Evolutionary conservation across 2,113 vertebrate genomes (phyloP).

Genomic region (Varanus komodoensis): DNA sequence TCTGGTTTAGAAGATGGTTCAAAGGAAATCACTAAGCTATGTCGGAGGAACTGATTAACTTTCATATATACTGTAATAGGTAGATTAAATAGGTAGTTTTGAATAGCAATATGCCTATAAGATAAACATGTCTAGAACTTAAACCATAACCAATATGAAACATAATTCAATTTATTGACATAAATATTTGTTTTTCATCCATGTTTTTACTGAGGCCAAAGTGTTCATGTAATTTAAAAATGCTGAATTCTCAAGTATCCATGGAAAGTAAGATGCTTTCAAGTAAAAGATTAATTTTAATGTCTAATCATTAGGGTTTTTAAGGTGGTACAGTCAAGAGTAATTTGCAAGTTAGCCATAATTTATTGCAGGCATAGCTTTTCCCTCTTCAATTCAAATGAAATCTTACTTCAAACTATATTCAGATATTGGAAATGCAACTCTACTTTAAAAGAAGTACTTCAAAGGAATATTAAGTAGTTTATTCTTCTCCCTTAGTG

Average conservation of each 20-base stretch:
- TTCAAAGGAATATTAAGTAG: neutral
- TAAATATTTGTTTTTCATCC: neutral
- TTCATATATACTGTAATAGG: neutral
- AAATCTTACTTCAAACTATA: constrained; percentile 7
- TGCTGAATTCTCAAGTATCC: neutral
- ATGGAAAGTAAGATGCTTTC: neutral
- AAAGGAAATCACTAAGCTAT: neutral
- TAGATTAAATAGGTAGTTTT: neutral
- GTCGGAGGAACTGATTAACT: neutral
- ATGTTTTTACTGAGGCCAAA: neutral
- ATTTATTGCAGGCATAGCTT: neutral
- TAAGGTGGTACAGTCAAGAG: neutral
- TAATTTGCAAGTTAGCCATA: neutral
- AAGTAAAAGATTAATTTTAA: neutral
- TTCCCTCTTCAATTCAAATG: neutral
- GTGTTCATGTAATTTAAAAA: neutral
- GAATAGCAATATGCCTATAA: neutral
- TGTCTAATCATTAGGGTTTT: neutral
- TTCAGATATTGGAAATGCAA: neutral
- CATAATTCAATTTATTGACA: neutral
- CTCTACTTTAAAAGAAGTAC: neutral
- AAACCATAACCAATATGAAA: neutral
- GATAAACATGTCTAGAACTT: neutral
- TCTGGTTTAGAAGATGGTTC: neutral
- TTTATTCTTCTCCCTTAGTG: neutral